Conservation (phyloP, 2,888 invertebrate genomes). For the Alentia gelatinosa region DNA sequence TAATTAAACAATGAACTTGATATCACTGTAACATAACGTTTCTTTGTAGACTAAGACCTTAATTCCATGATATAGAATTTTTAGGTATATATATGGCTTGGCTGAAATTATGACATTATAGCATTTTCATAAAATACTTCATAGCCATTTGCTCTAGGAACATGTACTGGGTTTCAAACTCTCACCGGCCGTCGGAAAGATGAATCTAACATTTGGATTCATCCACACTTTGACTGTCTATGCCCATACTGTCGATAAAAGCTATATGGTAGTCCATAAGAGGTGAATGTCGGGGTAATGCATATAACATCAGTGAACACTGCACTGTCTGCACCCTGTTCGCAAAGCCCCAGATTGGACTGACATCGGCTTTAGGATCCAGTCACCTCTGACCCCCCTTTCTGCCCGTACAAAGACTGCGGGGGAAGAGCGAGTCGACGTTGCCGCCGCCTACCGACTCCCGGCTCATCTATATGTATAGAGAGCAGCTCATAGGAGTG, state of each 20-base stretch:
- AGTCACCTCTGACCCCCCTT: not conserved
- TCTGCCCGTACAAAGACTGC: conserved; percentile 9
- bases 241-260: not conserved
- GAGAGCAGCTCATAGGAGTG: not conserved
- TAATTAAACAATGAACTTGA: too few species aligned
- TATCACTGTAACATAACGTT: too few species aligned
- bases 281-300: not conserved
- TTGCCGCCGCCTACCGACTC: not conserved
- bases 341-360: not conserved
- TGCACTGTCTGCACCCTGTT: not conserved
- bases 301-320: conserved; percentile 21
- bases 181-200: too few species aligned
- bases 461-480: conserved; percentile 42
- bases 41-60: too few species aligned
- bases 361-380: not conserved
- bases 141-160: too few species aligned
- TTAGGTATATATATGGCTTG: too few species aligned
- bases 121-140: too few species aligned
- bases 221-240: too few species aligned
- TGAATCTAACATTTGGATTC: too few species aligned
- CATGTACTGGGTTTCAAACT: too few species aligned
- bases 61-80: too few species aligned
- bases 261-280: conserved; percentile 1
- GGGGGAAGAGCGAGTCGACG: not conserved
- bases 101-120: too few species aligned